Conservation (phyloP, 2,113 vertebrate genomes). For the Monopterus albus region DNA sequence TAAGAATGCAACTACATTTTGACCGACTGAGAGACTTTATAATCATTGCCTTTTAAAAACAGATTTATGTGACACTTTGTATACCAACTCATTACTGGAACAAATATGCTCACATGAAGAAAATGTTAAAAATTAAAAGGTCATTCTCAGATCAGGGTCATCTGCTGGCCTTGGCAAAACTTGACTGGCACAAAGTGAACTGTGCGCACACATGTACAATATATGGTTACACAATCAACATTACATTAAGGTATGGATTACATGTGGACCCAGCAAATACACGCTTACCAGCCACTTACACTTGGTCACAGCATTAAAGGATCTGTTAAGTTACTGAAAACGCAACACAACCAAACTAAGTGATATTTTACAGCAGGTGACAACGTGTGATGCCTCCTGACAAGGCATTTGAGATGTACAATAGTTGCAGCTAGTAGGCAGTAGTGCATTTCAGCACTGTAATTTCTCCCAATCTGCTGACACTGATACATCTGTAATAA, state of each 20-base stretch:
- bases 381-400: not conserved
- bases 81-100: slow-evolving; percentile 49
- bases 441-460: too few relatives aligned
- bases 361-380: not conserved
- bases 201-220: slow-evolving; percentile 73
- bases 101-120: slow-evolving; percentile 32
- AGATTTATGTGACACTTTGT: slow-evolving; percentile 33
- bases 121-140: too few relatives aligned
- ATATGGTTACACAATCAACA: slow-evolving; percentile 20
- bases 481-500: too few relatives aligned
- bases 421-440: not conserved
- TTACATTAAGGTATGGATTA: slow-evolving; percentile 8
- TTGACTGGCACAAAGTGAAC: slow-evolving; percentile 40
- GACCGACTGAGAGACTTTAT: slow-evolving; percentile 5
- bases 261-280: not conserved
- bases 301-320: not conserved
- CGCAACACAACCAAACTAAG: not conserved
- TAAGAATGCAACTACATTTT: not conserved
- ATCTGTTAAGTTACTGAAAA: not conserved
- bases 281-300: not conserved
- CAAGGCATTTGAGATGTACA: not conserved
- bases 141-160: slow-evolving; percentile 39
- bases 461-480: too few relatives aligned
- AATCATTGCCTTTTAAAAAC: slow-evolving; percentile 23
- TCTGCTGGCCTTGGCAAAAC: slow-evolving; percentile 42